A percentile compares a stretch with the other conserved stretches of the same genome.
These are phyloP conservation scores for Vollenhovia emeryi DNA, from an alignment of 1,140 invertebrate species.

Conservation along the genomic window DNA sequence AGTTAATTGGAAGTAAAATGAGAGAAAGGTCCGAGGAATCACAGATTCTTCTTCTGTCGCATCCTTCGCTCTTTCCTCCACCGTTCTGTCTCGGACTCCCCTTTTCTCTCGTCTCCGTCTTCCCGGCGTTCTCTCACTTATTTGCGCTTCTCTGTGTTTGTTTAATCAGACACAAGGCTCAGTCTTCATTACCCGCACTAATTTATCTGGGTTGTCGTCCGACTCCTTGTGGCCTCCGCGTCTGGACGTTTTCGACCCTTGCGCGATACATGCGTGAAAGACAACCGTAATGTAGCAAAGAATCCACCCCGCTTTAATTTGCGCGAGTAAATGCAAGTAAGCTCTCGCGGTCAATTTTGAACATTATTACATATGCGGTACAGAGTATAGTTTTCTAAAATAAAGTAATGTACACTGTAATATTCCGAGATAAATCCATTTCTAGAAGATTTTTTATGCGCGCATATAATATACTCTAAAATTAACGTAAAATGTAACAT, in stretches of 20 bases:
- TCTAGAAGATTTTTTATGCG: not conserved
- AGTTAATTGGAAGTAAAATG: slow-evolving; percentile 79
- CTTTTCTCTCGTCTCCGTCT: slow-evolving; percentile 24
- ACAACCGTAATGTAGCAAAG: slow-evolving; percentile 64
- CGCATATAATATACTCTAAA: no score
- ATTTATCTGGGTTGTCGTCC: slow-evolving; percentile 81
- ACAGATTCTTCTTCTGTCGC: slow-evolving; percentile 61
- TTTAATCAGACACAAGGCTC: slow-evolving; percentile 83
- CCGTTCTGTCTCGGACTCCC: slow-evolving; percentile 6
- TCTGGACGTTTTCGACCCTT: slow-evolving; percentile 25
- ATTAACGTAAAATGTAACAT: not conserved
- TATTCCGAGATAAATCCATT: not conserved
- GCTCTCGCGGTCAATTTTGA: not conserved
- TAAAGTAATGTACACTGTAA: not conserved
- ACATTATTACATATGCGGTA: not conserved
- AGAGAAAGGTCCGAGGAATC: slow-evolving; percentile 58
- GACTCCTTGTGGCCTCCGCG: slow-evolving; percentile 65
- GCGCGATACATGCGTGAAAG: slow-evolving; percentile 39
- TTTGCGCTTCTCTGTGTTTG: slow-evolving; percentile 81
- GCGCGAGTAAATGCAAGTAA: slow-evolving; percentile 27
- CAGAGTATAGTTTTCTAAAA: not conserved
- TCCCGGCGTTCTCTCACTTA: slow-evolving; percentile 69
- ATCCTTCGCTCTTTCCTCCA: slow-evolving; percentile 36
- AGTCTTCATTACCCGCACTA: slow-evolving; percentile 82
- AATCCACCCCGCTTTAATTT: slow-evolving; percentile 57